A percentile compares a stretch with the other conserved stretches of the same genome.
Evolutionary conservation across 2,797 vertebrate genomes (phyloP).

Genomic region (Ctenochaetus hawaiiensis): DNA sequence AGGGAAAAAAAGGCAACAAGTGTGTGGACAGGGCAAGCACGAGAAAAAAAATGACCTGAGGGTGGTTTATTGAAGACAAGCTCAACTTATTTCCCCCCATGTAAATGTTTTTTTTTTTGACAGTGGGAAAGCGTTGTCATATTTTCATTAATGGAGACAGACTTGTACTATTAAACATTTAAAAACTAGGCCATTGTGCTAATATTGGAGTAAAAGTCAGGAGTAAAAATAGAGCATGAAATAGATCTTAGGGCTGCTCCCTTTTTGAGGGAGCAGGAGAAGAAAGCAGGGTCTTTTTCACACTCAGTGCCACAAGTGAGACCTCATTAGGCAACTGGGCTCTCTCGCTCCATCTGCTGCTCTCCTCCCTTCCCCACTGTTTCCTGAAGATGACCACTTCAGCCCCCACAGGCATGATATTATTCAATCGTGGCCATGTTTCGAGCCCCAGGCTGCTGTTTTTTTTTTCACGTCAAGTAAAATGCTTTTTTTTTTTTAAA

Average conservation of each 20-base stretch:
- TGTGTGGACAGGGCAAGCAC: constrained; percentile 3
- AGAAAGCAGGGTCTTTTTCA: constrained; percentile 73
- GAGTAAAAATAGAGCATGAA: constrained; percentile 87
- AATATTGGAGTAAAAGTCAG: constrained; percentile 84
- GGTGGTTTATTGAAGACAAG: constrained; percentile 1
- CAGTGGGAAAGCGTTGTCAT: constrained; percentile 44
- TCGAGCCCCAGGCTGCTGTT: constrained; percentile 8
- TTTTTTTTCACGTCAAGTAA: constrained; percentile 9
- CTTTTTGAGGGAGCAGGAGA: constrained; percentile 76
- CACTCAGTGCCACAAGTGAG: constrained; percentile 73
- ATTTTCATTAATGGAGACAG: constrained; percentile 66
- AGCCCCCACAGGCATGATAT: constrained; percentile 57
- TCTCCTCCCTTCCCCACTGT: constrained; percentile 53
- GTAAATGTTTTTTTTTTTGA: constrained; percentile 21
- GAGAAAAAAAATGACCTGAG: not conserved
- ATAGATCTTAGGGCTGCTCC: constrained; percentile 87
- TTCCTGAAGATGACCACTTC: constrained; percentile 74
- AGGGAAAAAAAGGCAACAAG: constrained; percentile 40
- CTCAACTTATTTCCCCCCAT: constrained; percentile 5
- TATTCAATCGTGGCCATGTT: constrained; percentile 33
- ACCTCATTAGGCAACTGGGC: constrained; percentile 78
- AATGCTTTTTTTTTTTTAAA: not conserved
- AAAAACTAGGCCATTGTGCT: constrained; percentile 86
- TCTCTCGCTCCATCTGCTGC: constrained; percentile 78
- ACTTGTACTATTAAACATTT: constrained; percentile 72